Evolutionary conservation across 1,140 invertebrate genomes (phyloP), one percentile per base, ranked within the genome.

Genomic region (Papilio polytes): DNA sequence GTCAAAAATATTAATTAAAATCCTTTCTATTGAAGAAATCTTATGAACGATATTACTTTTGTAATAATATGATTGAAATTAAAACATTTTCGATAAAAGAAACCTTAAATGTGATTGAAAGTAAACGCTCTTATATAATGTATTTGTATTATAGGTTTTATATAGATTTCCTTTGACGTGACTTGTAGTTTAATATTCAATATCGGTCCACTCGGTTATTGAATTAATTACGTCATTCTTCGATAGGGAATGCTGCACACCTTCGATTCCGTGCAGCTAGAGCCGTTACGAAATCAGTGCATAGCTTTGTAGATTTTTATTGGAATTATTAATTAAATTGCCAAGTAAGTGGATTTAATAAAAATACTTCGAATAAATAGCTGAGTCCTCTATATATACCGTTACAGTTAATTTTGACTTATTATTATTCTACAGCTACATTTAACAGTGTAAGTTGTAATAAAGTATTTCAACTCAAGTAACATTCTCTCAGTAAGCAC

Each of bases 141-240:
- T 41, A 41, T 8, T 41, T 41, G 36, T 36, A 4, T 36, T 66
- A 31, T 15, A 70, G 10, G 22, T 26, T 26, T 26, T 15, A 26
- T 26, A 15, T 12, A 63, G 10, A 22, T 63, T 63, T 22, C 18
- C 59, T 63, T 63, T 63, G 59, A 63, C 59, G 59, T 63, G 4
- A 63, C 22, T 63, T 63, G 7, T 63, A 63, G 22, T 63, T 63
- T 63, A 59, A 63, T 63, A 63, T 63, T 59, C 53, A n/a, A 56
- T 20, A 18, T 56, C 53, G 53, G 7, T 56, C 53, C 18, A 20
- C 8, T 56, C 20, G n/a, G 8, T 56, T 56, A 56, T 20, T 63
- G 10, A 63, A 26, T 26, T 63, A 4, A 31, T 26, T 26, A 6
- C 59, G 22, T 56, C n/a, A 56, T 18, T 56, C 0, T 1, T 20